A percentile compares a stretch with the other conserved stretches of the same genome.
phyloP scores from a whole-genome alignment of 2,797 vertebrate genomes.

The Erithacus rubecula region DNA sequence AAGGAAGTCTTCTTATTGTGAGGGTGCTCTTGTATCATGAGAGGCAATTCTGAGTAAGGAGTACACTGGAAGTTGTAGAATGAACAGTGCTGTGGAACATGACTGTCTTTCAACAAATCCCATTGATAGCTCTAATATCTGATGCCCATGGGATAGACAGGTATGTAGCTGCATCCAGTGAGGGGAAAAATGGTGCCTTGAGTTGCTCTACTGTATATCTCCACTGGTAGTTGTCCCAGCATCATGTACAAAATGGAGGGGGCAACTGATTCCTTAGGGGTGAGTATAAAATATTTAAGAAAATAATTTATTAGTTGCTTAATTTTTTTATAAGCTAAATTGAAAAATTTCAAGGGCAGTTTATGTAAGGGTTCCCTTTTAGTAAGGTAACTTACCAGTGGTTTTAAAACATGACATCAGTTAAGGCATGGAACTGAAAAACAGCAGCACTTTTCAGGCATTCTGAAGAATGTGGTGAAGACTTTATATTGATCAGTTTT shows the following conservation, averaged over 20 bases:
- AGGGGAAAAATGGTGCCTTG: not conserved
- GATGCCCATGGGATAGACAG: not conserved
- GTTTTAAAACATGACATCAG: not conserved
- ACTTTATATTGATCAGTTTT: not conserved
- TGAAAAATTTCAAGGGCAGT: not conserved
- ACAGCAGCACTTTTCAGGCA: rapidly evolving
- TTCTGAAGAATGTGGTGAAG: not conserved
- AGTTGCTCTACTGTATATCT: not conserved
- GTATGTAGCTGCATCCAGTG: not conserved
- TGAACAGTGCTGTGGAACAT: not conserved
- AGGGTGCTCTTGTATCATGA: not conserved
- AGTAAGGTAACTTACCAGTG: not conserved
- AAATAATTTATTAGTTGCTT: not conserved
- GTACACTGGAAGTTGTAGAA: not conserved
- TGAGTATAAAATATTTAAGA: not conserved
- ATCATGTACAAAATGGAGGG: not conserved
- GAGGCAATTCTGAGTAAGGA: not conserved
- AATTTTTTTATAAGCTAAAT: not conserved
- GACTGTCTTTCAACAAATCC: not conserved
- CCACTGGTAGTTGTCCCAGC: not conserved
- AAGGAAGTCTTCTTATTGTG: not conserved
- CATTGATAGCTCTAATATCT: not conserved
- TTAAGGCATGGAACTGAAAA: not conserved
- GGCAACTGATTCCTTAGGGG: not conserved
- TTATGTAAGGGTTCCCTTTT: not conserved